Evolutionary conservation across 1,140 invertebrate species (phyloP).

Genomic region (Cyrtorhinus lividipennis): DNA sequence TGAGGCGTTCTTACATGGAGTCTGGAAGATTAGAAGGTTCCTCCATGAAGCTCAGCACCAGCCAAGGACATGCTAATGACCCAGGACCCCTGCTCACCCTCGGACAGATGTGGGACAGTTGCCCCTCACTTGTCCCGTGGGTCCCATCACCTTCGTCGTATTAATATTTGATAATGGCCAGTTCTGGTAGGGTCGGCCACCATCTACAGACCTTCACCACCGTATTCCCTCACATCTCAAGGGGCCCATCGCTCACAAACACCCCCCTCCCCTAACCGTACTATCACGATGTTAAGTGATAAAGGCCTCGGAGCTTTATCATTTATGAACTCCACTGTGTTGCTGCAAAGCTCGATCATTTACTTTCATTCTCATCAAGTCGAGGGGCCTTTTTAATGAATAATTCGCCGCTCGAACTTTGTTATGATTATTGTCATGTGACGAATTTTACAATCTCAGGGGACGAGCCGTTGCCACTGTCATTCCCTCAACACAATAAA

Average conservation of each 20-base stretch:
- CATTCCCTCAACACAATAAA: no score
- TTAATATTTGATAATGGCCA: background rate
- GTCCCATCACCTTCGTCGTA: background rate
- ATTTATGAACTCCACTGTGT: background rate
- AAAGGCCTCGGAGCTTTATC: background rate
- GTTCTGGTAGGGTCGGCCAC: no score
- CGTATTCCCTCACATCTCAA: background rate
- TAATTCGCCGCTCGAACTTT: background rate
- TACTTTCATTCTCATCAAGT: background rate
- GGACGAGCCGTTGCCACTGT: no score
- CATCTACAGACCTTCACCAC: background rate
- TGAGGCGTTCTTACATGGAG: no score
- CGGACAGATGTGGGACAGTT: background rate
- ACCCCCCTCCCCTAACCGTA: background rate
- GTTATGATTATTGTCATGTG: background rate
- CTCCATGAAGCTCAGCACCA: no score
- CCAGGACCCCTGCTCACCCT: background rate
- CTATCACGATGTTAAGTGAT: background rate
- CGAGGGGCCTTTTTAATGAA: background rate
- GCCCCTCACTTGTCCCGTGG: background rate
- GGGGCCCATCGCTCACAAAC: background rate
- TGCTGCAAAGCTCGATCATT: background rate
- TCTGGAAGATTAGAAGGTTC: no score
- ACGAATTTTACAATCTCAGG: background rate
- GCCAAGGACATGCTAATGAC: background rate